Base-by-base conservation (phyloP, 2,113 vertebrate genomes). In the Montifringilla adamsi region DNA sequence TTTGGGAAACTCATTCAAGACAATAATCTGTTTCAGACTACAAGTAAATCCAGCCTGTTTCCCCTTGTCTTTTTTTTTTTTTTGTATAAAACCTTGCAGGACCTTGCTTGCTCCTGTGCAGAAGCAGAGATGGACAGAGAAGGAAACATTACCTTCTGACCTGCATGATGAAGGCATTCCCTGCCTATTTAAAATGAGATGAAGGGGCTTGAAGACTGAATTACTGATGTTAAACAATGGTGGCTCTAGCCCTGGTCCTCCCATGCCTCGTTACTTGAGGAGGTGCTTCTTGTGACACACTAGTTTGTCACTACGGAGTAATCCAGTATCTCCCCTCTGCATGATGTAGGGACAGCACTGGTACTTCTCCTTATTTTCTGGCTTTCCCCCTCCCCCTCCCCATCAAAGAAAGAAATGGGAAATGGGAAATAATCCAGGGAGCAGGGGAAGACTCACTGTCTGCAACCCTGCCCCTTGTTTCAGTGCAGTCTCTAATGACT, bases 1-100 rank as follows among this genome's bases (percentile, higher is more conserved):
- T 89, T 89, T 84, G 37, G 73, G 55, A 68, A 91, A 76, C 28
- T 75, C n/a, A 35, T 56, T 79, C 44, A 73, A 66, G 74, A 82
- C 11, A 56, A 50, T 15, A 39, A 74, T 66, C 56, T 68, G 9
- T 52, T 94, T 68, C 24, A 22, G 9, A 22, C 8, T 27, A 26
- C 52, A 47, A 56, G 47, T 70, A 84, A 58, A 88, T 13, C 19
- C 74, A 84, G 33, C 27, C 66, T 81, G 46, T 16, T 74, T 73
- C 24, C 31, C 24, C 30, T 44, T 20, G 8, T 49, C 3, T 39
- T 28, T 37, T 72, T 67, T n/a, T 44, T 67, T n/a, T 44, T 55
- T 18, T 47, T 55, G 3, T 9, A 18, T 13, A 47, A 91, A 82
- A 60, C 53, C 43, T 82, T 43, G 22, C 53, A 39, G 58, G 28